Percentiles rank a stretch among this genome's conserved stretches.
phyloP scores from a whole-genome alignment of 1,140 invertebrate species.

The Theocolax elegans region DNA sequence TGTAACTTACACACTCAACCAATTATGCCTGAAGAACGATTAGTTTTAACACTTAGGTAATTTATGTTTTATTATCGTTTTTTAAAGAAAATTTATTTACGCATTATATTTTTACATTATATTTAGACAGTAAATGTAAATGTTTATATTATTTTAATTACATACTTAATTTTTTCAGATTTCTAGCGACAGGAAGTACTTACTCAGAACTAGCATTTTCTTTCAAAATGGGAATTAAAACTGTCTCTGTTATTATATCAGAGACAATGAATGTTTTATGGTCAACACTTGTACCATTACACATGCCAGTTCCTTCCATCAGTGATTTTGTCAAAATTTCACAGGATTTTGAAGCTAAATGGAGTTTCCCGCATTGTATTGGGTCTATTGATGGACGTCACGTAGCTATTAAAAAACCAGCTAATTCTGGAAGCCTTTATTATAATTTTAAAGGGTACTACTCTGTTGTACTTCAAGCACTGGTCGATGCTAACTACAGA shows the following conservation, averaged over 20 bases:
- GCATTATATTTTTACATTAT: not conserved
- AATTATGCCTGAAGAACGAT: not conserved
- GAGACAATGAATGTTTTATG: not conserved
- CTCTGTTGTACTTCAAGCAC: slow-evolving; percentile 64
- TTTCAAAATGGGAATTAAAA: not conserved
- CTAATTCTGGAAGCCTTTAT: slow-evolving; percentile 55
- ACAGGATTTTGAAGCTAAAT: not conserved
- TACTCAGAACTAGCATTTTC: not conserved
- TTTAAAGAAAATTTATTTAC: not conserved
- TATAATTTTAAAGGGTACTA: slow-evolving; percentile 65
- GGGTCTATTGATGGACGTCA: slow-evolving; percentile 63
- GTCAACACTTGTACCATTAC: not conserved
- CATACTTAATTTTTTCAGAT: not conserved
- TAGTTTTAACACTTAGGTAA: slow-evolving; percentile 9
- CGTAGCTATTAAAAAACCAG: slow-evolving; percentile 55
- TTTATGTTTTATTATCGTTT: not conserved
- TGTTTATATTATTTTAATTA: not conserved
- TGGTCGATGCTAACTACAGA: slow-evolving; percentile 66
- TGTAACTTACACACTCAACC: not conserved
- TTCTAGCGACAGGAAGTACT: not conserved
- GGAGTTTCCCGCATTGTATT: slow-evolving; percentile 49
- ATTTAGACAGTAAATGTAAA: not conserved
- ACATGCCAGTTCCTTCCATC: not conserved
- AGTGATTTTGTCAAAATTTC: not conserved
- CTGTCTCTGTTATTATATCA: not conserved